phyloP scores from a whole-genome alignment of 1,140 invertebrate species.

The Calliopsis andreniformis region DNA sequence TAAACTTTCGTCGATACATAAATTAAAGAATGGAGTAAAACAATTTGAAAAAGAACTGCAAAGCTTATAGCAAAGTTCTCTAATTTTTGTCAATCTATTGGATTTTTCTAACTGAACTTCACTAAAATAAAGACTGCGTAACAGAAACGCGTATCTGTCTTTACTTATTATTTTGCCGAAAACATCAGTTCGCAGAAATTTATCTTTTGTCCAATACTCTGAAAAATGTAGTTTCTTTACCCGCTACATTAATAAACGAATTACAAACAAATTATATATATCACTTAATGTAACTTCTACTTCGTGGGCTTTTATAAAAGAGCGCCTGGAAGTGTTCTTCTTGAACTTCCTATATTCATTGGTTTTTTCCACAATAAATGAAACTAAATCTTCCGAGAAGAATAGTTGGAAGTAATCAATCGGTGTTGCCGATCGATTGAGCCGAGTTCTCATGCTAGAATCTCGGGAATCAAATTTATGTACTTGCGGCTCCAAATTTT shows the following conservation, averaged over 20 bases:
- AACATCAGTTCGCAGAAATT: conserved; percentile 14
- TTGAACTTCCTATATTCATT: conserved; percentile 6
- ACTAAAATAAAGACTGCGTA: conserved; percentile 12
- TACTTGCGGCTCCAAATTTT: conserved; percentile 12
- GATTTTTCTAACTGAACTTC: background rate
- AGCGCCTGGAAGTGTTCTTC: background rate
- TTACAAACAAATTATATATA: conserved; percentile 8
- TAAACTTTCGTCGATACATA: conserved; percentile 59
- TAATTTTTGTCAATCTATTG: conserved; percentile 8
- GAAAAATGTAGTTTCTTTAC: conserved; percentile 2
- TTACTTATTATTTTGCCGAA: conserved; percentile 15
- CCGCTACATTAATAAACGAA: conserved; percentile 13
- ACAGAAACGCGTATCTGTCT: conserved; percentile 14
- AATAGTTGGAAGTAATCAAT: conserved; percentile 9
- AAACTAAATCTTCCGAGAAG: conserved; percentile 9
- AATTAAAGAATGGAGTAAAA: conserved; percentile 54
- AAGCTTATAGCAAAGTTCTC: background rate
- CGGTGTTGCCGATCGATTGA: conserved; percentile 6
- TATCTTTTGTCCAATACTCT: conserved; percentile 29
- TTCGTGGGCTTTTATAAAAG: conserved; percentile 7
- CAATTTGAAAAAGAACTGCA: background rate
- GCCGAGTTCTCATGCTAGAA: background rate
- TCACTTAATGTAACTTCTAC: background rate
- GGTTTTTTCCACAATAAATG: conserved; percentile 1
- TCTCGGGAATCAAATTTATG: conserved; percentile 8